Conservation (phyloP, 2,113 vertebrate species). For the Tretioscincus oriximinensis region DNA sequence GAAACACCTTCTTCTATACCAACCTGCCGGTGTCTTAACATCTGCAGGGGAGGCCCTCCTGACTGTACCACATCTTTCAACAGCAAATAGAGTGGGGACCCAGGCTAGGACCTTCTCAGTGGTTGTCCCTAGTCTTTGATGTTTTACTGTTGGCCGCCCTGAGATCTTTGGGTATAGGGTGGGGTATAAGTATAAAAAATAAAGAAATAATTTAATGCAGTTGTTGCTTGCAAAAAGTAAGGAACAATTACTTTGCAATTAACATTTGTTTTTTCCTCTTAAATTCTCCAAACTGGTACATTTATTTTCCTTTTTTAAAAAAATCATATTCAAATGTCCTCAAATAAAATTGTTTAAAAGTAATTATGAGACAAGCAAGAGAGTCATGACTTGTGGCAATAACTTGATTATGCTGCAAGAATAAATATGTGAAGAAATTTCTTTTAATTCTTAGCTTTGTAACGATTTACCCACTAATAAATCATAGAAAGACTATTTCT, state of each 20-base stretch:
- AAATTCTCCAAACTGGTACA: neutral
- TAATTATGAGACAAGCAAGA: neutral
- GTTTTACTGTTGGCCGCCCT: too few relatives aligned
- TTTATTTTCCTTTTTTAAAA: neutral
- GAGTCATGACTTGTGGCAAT: neutral
- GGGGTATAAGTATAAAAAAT: too few relatives aligned
- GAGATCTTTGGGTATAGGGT: too few relatives aligned
- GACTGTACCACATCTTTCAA: too few relatives aligned
- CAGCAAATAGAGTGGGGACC: too few relatives aligned
- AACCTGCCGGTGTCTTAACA: too few relatives aligned
- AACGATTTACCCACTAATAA: neutral
- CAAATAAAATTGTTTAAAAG: neutral
- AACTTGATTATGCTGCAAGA: conserved; percentile 12
- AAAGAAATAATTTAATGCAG: too few relatives aligned
- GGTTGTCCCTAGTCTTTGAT: too few relatives aligned
- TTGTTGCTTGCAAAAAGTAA: neutral
- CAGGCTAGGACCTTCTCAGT: too few relatives aligned
- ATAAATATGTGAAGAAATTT: neutral
- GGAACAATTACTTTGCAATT: neutral
- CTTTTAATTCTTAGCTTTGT: neutral
- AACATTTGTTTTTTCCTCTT: neutral
- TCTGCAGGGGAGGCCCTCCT: too few relatives aligned
- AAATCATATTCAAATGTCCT: neutral
- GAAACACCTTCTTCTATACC: too few relatives aligned
- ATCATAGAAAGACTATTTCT: neutral